Conservation (phyloP, 1,140 invertebrate genomes). For the Pollicipes pollicipes region DNA sequence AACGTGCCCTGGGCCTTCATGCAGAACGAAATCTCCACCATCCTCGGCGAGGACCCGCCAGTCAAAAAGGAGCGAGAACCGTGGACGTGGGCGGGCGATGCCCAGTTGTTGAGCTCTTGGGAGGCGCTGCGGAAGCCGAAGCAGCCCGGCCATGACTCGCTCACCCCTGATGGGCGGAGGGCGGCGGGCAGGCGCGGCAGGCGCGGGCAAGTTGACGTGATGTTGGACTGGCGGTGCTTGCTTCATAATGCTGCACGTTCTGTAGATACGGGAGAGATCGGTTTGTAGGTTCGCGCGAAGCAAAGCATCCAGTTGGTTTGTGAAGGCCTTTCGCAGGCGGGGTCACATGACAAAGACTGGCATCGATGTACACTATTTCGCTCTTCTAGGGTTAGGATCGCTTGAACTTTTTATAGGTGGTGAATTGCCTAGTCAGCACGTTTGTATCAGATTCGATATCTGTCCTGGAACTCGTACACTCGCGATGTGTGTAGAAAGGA, state of each 20-base stretch:
- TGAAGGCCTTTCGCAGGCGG: background rate
- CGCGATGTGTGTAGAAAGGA: too few species aligned
- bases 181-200: too few species aligned
- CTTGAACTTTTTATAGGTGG: background rate
- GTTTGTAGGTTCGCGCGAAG: background rate
- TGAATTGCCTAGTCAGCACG: slow-evolving; percentile 1
- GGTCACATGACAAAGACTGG: background rate
- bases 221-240: background rate
- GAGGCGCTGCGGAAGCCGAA: too few species aligned
- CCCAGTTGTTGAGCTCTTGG: too few species aligned
- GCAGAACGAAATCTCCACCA: slow-evolving; percentile 96
- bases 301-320: background rate
- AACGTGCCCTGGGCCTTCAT: slow-evolving; percentile 99
- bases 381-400: background rate
- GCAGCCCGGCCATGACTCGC: too few species aligned
- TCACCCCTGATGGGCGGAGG: too few species aligned
- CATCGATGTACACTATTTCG: background rate
- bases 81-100: too few species aligned
- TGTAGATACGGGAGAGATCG: background rate
- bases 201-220: background rate
- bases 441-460: background rate
- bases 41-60: slow-evolving; percentile 41
- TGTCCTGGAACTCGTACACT: background rate
- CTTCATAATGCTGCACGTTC: background rate
- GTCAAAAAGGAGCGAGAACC: slow-evolving; percentile 82